These are phyloP conservation scores for Tryphoninae sp. DNA, from an alignment of 2,888 invertebrate species.

Conservation along the genomic window DNA sequence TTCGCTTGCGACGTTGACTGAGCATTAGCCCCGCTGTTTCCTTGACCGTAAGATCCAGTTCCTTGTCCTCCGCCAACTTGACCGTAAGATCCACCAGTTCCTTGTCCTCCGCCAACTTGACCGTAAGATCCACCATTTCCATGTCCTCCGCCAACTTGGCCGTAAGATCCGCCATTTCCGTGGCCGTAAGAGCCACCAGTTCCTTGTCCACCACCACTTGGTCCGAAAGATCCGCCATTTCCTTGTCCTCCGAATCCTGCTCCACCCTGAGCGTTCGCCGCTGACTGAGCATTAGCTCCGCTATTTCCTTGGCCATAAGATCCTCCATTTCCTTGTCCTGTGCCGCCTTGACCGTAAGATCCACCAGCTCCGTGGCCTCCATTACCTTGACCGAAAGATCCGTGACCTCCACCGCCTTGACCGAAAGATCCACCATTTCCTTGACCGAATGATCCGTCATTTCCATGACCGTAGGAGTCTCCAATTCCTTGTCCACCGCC, in stretches of 20 bases:
- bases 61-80: conserved; percentile 32
- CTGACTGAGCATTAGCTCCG: conserved; percentile 46
- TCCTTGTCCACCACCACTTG: conserved; percentile 13
- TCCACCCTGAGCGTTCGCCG: conserved; percentile 55
- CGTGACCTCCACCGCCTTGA: conserved; percentile 14
- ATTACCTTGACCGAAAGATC: conserved; percentile 33
- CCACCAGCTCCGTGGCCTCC: conserved; percentile 7
- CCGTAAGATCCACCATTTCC: conserved; percentile 48
- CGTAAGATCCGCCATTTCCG: conserved; percentile 26
- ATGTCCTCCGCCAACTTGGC: conserved; percentile 14
- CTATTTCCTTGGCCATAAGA: conserved; percentile 52
- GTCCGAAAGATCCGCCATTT: conserved; percentile 22
- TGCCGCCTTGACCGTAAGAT: conserved; percentile 16
- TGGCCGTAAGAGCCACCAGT: conserved; percentile 20
- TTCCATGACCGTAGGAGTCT: conserved; percentile 19
- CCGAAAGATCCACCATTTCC: conserved; percentile 59
- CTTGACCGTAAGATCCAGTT: conserved; percentile 50
- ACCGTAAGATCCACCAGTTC: conserved; percentile 44
- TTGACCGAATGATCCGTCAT: conserved; percentile 18
- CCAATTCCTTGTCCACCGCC: conserved; percentile 25
- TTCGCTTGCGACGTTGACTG: conserved; percentile 51
- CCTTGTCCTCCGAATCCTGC: conserved; percentile 48
- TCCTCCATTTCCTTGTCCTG: conserved; percentile 48
- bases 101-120: conserved; percentile 23
- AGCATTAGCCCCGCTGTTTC: conserved; percentile 36